Percentiles rank a stretch among this genome's conserved stretches.
Evolutionary conservation across 2,888 invertebrate species (phyloP).

Genomic region (Junonia oenone): DNA sequence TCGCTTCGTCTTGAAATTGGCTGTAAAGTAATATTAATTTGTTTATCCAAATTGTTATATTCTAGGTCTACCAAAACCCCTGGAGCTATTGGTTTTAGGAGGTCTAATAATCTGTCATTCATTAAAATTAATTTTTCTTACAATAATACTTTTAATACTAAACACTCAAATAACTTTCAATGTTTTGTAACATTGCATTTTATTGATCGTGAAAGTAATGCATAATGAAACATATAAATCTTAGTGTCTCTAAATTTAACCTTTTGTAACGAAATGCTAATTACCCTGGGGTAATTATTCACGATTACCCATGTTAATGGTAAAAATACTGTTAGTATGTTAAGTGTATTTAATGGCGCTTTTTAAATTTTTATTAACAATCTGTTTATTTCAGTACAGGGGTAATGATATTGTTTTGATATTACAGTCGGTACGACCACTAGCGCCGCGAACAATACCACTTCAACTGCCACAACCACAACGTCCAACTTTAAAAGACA

Average conservation of each 20-base stretch:
- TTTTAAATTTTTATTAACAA: neutral
- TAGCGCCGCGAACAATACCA: conserved; percentile 66
- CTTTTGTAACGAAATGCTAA: neutral
- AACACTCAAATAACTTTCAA: neutral
- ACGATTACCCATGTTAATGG: no score
- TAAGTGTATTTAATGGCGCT: neutral
- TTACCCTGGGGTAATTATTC: neutral
- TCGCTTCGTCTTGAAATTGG: conserved; percentile 5
- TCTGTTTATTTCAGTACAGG: conserved; percentile 1
- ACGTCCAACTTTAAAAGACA: conserved; percentile 78
- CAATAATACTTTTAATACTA: neutral
- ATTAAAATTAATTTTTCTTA: neutral
- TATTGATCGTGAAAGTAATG: neutral
- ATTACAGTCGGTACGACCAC: conserved; percentile 67
- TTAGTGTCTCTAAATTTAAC: neutral
- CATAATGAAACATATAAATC: neutral
- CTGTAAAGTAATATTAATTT: neutral
- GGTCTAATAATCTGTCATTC: neutral
- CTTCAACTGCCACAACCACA: conserved; percentile 66
- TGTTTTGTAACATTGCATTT: neutral
- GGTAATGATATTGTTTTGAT: conserved; percentile 17
- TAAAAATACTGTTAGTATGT: no score
- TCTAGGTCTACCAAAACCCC: neutral
- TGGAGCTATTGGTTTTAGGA: neutral
- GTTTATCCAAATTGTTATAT: neutral